Conservation (phyloP, 2,113 vertebrate genomes). For the Ptyas mucosa region DNA sequence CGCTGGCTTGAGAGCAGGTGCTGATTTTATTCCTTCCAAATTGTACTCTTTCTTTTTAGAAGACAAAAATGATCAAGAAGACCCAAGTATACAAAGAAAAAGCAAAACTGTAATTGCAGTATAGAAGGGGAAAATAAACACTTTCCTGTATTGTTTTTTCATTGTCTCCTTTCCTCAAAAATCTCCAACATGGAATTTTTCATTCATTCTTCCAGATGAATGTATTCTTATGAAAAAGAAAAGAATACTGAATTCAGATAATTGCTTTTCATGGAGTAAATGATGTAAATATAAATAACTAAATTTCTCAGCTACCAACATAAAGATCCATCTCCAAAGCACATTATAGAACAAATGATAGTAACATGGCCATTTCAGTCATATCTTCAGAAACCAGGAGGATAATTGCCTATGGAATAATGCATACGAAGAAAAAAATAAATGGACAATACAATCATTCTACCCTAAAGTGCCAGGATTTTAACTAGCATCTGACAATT, state of each 20-base stretch:
- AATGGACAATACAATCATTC: background rate
- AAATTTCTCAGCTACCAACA: background rate
- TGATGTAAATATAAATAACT: background rate
- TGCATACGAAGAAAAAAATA: background rate
- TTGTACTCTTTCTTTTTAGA: conserved; percentile 2
- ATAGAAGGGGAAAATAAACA: background rate
- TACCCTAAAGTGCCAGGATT: background rate
- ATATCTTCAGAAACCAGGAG: background rate
- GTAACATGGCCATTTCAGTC: background rate
- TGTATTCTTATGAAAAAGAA: conserved; percentile 40
- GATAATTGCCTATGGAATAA: background rate
- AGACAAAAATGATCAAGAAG: conserved; percentile 39
- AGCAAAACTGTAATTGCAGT: conserved; percentile 30
- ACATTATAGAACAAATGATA: background rate
- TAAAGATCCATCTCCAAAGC: background rate
- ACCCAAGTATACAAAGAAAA: conserved; percentile 10
- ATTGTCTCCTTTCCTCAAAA: background rate
- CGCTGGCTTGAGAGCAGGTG: conserved; percentile 37
- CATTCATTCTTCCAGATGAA: background rate
- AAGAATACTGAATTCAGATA: conserved; percentile 37
- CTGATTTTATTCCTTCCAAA: conserved; percentile 22
- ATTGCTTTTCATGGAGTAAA: conserved; percentile 5
- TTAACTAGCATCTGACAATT: background rate
- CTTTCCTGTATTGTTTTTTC: background rate
- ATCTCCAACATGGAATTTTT: background rate